These are phyloP conservation scores for Epistrophe grossulariae DNA, from an alignment of 2,888 invertebrate genomes.

Conservation along the genomic window DNA sequence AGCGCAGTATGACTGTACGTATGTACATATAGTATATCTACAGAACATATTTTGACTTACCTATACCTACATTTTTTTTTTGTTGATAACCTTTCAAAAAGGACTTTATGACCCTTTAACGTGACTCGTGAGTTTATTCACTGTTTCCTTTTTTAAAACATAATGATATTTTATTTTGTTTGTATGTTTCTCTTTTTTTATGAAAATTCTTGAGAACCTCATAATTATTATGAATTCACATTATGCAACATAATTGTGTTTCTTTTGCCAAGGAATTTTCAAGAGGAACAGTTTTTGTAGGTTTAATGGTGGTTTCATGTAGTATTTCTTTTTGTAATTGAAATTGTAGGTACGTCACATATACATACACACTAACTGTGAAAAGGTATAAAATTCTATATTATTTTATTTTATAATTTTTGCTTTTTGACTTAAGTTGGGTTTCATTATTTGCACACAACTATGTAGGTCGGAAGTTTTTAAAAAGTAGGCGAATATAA, in stretches of 20 bases:
- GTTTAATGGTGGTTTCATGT: conserved; percentile 19
- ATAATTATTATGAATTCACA: conserved; percentile 31
- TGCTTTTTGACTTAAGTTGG: background rate
- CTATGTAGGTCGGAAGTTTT: conserved; percentile 3
- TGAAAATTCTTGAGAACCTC: background rate
- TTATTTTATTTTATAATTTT: background rate
- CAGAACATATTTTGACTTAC: conserved; percentile 28
- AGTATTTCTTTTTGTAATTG: conserved; percentile 5
- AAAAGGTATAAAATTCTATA: background rate
- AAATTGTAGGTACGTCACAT: background rate
- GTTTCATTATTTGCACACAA: conserved; percentile 1
- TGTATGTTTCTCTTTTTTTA: background rate
- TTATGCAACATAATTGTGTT: conserved; percentile 14
- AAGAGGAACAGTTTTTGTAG: conserved; percentile 7
- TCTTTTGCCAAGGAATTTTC: conserved; percentile 17
- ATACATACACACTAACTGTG: background rate
- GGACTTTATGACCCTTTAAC: conserved; percentile 60
- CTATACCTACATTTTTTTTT: conserved; percentile 40
- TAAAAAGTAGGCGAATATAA: background rate
- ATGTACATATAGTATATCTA: background rate
- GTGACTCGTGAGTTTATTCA: conserved; percentile 33
- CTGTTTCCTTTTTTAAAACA: conserved; percentile 22
- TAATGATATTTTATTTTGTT: background rate
- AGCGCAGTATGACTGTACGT: conserved; percentile 41
- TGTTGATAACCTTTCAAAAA: conserved; percentile 56